phyloP scores from a whole-genome alignment of 2,888 invertebrate species.

The Catocala sponsa region DNA sequence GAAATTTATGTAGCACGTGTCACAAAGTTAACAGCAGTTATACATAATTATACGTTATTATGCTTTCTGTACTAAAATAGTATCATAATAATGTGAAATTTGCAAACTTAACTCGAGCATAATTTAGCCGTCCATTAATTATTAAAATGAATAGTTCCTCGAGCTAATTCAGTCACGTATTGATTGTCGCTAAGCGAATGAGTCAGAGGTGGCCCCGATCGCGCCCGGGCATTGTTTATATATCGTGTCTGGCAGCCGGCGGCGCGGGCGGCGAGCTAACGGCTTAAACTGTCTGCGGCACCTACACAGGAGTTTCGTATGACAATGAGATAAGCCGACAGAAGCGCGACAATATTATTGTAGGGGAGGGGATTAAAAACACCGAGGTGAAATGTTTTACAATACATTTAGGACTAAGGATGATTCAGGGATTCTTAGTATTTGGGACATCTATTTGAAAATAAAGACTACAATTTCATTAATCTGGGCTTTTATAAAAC shows the following conservation, averaged over 20 bases:
- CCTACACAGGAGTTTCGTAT: conserved; percentile 48
- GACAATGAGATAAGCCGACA: conserved; percentile 49
- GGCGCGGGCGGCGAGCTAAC: conserved; percentile 47
- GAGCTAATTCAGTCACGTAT: conserved; percentile 13
- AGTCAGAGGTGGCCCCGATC: conserved; percentile 27
- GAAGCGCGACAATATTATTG: conserved; percentile 45
- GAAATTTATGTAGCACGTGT: no score
- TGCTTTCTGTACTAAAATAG: no score
- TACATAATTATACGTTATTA: no score
- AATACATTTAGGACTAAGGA: background rate
- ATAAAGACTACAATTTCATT: no score
- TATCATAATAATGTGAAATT: no score
- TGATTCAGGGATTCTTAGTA: background rate
- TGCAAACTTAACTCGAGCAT: no score
- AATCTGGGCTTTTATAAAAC: no score
- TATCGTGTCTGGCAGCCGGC: conserved; percentile 50
- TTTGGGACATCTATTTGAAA: no score
- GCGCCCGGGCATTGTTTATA: conserved; percentile 42
- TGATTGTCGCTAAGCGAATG: conserved; percentile 15
- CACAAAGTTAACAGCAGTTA: no score
- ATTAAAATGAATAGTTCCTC: background rate
- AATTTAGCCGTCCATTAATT: conserved; percentile 1
- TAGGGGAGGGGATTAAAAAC: conserved; percentile 29
- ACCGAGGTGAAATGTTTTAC: conserved; percentile 20
- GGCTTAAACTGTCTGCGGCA: conserved; percentile 56